Evolutionary conservation across 2,113 vertebrate species (phyloP).

Genomic region (Melanocharis versteri): DNA sequence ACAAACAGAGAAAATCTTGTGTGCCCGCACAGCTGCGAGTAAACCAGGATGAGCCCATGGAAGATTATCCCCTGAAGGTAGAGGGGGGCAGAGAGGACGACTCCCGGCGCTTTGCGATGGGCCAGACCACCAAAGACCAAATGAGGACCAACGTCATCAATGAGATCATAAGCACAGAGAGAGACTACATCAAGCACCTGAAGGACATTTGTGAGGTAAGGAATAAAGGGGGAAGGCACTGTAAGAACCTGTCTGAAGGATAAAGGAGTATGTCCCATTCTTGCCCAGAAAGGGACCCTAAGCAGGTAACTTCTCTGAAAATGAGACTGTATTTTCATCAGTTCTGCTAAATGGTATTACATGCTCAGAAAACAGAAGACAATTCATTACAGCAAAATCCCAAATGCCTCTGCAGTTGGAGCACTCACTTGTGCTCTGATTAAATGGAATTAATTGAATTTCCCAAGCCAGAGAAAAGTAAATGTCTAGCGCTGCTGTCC

Average conservation of each 20-base stretch:
- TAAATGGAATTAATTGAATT: constrained; percentile 32
- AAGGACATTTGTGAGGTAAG: constrained; percentile 96
- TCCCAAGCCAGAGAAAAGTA: constrained; percentile 4
- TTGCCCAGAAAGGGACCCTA: neutral
- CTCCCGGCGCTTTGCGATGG: constrained; percentile 73
- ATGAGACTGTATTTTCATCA: neutral
- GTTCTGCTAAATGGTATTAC: neutral
- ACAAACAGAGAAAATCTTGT: neutral
- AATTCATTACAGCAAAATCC: neutral
- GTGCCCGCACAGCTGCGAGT: constrained; percentile 84
- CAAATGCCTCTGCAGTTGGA: neutral
- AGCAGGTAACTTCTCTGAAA: neutral
- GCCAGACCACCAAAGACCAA: constrained; percentile 88
- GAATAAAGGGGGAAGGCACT: neutral
- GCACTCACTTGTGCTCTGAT: neutral
- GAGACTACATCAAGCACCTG: constrained; percentile 95
- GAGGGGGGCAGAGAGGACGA: constrained; percentile 74
- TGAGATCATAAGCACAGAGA: constrained; percentile 95
- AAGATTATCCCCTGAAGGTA: constrained; percentile 78
- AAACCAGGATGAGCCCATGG: constrained; percentile 93
- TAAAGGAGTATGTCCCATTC: neutral
- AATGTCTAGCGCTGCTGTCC: constrained; percentile 2
- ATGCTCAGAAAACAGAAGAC: neutral
- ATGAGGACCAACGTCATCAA: constrained; percentile 97
- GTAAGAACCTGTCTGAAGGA: neutral